Base-by-base conservation (phyloP, 2,113 vertebrate species). In the Chamaetylas fuelleborni region DNA sequence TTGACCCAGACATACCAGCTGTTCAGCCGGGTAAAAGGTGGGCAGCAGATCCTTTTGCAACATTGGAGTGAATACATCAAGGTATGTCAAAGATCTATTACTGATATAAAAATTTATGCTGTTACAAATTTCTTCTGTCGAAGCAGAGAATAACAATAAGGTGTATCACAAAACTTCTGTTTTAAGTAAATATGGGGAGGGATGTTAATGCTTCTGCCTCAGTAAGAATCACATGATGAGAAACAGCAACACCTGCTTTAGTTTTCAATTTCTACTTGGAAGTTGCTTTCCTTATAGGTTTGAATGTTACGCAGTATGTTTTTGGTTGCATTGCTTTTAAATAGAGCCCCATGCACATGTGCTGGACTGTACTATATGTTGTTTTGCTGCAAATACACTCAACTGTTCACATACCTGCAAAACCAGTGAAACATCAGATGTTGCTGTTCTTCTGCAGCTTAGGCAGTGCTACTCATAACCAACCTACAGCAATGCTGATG, bases 1-100 rank as follows among this genome's bases (percentile, higher is more conserved):
- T 96, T 98, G 86, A 98, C 98, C 7, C 97, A 98, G 94, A 98
- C 97, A 38, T 98, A 98, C 85, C 98, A 98, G 84, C 94, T 98
- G n/a, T 98, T 98, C 78, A 98, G 98, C 91, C 96, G 98, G 11
- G 98, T 98, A 56, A 98, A 98, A 93, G 98, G 98, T 5, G 98
- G 98, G 17, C 98, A 98, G 95, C 98, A 97, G 83, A 97, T 97
- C 16, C 98, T 98, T 70, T 91, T 98, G 76, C 98, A 98, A 22
- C 98, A 98, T 11, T 98, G 98, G 98, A 98, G 98, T 67, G 98
- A 98, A 90, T 98, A 98, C 85, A 98, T 98, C 86, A 98, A 98
- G 98, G 98, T 98, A 97, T 51, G 86, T 96, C 34, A 53, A 67
- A 93, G 45, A 31, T 78, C 19, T 65, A 4, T 67, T 90, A 38